These are phyloP conservation scores for Ophioninae sp. DNA, from an alignment of 2,888 invertebrate genomes.

Conservation along the genomic window DNA sequence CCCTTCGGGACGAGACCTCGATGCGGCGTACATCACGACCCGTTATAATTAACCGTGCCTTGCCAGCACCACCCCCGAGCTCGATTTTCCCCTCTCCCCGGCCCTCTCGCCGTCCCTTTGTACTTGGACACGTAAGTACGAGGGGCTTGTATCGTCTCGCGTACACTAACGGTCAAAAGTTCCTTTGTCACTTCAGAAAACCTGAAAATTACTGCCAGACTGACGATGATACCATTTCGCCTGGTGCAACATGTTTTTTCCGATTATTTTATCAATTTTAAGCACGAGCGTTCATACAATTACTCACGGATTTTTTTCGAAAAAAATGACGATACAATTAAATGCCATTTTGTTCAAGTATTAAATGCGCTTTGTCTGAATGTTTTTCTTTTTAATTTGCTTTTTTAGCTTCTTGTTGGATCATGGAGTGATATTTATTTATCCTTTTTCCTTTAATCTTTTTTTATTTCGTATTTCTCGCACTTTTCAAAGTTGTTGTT, in stretches of 20 bases:
- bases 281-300: neutral
- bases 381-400: too few species aligned
- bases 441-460: too few species aligned
- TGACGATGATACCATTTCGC: neutral
- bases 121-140: neutral
- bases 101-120: neutral
- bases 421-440: too few species aligned
- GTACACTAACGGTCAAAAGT: slow-evolving; percentile 25
- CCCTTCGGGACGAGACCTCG: slow-evolving; percentile 29
- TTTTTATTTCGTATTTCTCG: too few species aligned
- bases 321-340: neutral
- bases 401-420: too few species aligned
- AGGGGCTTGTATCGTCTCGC: neutral
- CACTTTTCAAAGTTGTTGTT: too few species aligned
- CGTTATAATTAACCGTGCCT: slow-evolving; percentile 69
- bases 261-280: neutral
- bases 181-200: neutral
- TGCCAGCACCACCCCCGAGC: slow-evolving; percentile 66
- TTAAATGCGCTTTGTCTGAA: too few species aligned
- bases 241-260: neutral
- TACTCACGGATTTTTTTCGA: neutral
- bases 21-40: slow-evolving; percentile 63
- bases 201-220: neutral
- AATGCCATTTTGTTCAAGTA: neutral
- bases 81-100: slow-evolving; percentile 39